Evolutionary conservation across 2,797 vertebrate species (phyloP).

Genomic region (Argya squamiceps): DNA sequence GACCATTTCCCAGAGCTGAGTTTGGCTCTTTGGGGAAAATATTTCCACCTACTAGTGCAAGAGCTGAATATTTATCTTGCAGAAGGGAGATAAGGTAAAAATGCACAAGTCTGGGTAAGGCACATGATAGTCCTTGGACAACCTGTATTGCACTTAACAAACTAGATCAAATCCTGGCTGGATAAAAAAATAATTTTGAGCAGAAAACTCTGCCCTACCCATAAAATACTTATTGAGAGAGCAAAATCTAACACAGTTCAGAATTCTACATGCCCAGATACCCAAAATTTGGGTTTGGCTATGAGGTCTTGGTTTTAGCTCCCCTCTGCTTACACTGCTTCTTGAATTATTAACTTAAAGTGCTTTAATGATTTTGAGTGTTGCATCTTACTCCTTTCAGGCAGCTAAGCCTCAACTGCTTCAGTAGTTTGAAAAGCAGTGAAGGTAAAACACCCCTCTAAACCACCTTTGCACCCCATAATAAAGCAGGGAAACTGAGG

Average conservation of each 20-base stretch:
- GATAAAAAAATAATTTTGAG: not conserved
- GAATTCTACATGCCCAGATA: not conserved
- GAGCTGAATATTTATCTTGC: not conserved
- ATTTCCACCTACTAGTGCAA: not conserved
- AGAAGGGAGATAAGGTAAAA: not conserved
- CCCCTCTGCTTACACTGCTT: not conserved
- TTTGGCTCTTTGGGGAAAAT: not conserved
- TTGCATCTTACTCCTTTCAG: not conserved
- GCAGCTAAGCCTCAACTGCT: not conserved
- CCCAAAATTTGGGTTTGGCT: not conserved
- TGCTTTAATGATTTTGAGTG: not conserved
- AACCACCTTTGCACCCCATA: not conserved
- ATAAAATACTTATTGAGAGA: not conserved
- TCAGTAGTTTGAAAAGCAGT: not conserved
- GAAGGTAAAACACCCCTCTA: not conserved
- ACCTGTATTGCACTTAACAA: not conserved
- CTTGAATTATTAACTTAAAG: not conserved
- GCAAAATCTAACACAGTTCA: not conserved
- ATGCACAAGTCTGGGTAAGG: not conserved
- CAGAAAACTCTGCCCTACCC: not conserved
- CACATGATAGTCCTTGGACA: not conserved
- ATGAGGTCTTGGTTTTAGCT: not conserved
- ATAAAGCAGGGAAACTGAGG: not conserved
- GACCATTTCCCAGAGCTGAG: not conserved
- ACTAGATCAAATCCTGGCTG: not conserved